Percentiles rank a stretch among this genome's conserved stretches.
These are phyloP conservation scores for Blera fallax DNA, from an alignment of 2,888 invertebrate species.

Conservation along the genomic window DNA sequence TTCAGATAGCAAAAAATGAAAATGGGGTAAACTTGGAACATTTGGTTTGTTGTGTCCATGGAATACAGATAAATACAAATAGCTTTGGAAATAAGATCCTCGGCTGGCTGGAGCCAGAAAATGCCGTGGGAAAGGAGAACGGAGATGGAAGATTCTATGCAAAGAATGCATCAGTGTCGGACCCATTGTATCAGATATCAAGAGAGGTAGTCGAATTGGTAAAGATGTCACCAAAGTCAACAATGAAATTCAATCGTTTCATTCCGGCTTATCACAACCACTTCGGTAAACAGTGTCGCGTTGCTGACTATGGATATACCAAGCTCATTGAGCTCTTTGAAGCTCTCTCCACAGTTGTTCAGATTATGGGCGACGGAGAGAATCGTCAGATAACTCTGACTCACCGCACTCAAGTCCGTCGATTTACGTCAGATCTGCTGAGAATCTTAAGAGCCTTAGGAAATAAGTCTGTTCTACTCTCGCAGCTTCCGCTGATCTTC, in stretches of 20 bases:
- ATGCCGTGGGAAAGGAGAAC: constrained; percentile 77
- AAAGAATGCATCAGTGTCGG: constrained; percentile 77
- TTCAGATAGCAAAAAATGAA: constrained; percentile 80
- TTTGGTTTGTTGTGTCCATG: constrained; percentile 91
- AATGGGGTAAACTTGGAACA: constrained; percentile 94
- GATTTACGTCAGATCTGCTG: constrained; percentile 95
- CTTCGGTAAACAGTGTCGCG: constrained; percentile 96
- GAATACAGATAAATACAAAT: constrained; percentile 83
- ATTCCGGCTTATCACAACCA: constrained; percentile 98
- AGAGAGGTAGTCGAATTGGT: constrained; percentile 93
- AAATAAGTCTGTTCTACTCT: constrained; percentile 87
- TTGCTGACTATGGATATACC: constrained; percentile 98
- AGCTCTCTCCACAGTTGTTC: constrained; percentile 92
- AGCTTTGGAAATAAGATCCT: constrained; percentile 82
- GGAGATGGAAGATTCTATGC: constrained; percentile 75
- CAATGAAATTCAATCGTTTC: constrained; percentile 91
- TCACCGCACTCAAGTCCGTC: constrained; percentile 92
- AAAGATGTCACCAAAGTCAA: constrained; percentile 90
- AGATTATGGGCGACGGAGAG: constrained; percentile 95
- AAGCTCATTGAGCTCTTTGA: constrained; percentile 95
- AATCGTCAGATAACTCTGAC: constrained; percentile 93
- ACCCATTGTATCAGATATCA: constrained; percentile 87
- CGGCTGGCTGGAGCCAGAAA: constrained; percentile 78
- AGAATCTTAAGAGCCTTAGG: constrained; percentile 92
- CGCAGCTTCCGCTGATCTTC: constrained; percentile 88